Evolutionary conservation across 2,888 invertebrate genomes (phyloP).

Genomic region (Cantharis flavilabris): DNA sequence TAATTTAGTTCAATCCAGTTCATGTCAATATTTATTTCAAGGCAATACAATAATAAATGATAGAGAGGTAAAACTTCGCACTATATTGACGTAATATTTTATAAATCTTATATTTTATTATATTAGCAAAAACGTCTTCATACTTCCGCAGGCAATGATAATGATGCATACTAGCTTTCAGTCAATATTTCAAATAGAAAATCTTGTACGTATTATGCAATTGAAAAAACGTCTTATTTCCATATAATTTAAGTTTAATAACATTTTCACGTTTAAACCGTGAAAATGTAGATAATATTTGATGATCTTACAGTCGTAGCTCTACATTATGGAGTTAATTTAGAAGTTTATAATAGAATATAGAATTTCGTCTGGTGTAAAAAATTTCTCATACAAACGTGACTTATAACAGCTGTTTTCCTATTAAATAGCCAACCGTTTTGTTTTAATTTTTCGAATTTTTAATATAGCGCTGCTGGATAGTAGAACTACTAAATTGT

Average conservation of each 20-base stretch:
- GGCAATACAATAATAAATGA: not conserved
- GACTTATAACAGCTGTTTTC: not conserved
- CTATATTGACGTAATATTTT: not conserved
- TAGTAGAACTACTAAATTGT: not conserved
- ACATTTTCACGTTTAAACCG: conserved; percentile 4
- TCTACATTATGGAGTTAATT: not conserved
- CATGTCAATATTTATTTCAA: too few species aligned
- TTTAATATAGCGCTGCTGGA: not conserved
- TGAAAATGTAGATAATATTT: conserved; percentile 4
- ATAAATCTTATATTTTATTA: not conserved
- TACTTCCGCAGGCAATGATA: not conserved
- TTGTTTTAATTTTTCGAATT: not conserved
- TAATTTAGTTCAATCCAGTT: too few species aligned
- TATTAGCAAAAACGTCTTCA: not conserved
- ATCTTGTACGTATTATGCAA: not conserved
- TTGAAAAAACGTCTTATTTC: not conserved
- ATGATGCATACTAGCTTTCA: not conserved
- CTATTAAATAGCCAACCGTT: not conserved
- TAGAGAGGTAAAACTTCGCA: not conserved
- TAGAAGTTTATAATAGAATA: too few species aligned
- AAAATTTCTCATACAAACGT: not conserved
- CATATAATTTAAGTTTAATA: conserved; percentile 7
- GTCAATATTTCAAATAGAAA: not conserved
- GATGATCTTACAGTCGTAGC: not conserved
- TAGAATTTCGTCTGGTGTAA: not conserved